Evolutionary conservation across 2,797 vertebrate species (phyloP).

Genomic region (Manis javanica): DNA sequence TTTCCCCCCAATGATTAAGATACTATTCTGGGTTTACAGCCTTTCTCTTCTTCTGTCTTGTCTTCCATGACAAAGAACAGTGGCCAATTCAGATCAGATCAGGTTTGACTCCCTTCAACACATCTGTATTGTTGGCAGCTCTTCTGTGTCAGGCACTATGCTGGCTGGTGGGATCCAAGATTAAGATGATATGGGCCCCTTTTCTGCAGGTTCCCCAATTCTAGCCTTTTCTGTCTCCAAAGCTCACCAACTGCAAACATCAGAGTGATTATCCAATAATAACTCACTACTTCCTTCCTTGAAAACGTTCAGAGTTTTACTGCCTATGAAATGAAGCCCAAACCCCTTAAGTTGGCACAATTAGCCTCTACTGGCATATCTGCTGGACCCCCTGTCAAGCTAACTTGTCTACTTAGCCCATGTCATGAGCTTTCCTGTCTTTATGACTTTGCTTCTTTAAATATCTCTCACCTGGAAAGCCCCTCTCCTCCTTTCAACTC

Average conservation of each 20-base stretch:
- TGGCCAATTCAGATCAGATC: neutral
- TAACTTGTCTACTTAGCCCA: neutral
- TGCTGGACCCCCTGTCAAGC: neutral
- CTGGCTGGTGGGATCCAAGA: neutral
- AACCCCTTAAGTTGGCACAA: neutral
- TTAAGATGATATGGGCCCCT: neutral
- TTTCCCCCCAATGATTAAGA: neutral
- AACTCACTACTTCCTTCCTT: neutral
- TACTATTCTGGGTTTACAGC: neutral
- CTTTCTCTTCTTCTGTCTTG: conserved; percentile 22
- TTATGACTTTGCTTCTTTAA: neutral
- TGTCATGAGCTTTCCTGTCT: neutral
- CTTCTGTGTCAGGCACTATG: neutral
- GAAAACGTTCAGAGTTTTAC: neutral
- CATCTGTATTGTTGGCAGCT: accelerated
- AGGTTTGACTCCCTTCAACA: neutral
- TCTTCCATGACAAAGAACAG: neutral
- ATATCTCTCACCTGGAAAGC: neutral
- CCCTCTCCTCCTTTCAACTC: neutral
- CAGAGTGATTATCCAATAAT: neutral
- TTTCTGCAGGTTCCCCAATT: neutral
- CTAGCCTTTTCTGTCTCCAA: neutral
- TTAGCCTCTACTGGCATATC: neutral
- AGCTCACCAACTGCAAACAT: neutral
- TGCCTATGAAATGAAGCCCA: neutral